phyloP scores from a whole-genome alignment of 2,797 vertebrate genomes.

The Triplophysa bombifrons region DNA sequence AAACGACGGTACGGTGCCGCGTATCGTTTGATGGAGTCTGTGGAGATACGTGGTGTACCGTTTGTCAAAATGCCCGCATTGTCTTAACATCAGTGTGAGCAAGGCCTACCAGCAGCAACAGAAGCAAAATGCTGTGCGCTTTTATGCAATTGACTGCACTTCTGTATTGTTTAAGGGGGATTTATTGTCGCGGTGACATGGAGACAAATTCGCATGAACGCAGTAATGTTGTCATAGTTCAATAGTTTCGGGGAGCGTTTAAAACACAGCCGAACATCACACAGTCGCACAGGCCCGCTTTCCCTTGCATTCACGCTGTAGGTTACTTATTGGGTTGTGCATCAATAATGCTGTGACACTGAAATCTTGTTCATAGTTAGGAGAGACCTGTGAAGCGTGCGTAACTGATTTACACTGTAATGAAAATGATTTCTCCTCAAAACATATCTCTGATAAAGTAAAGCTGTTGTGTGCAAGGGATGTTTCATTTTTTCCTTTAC shows the following conservation, averaged over 20 bases:
- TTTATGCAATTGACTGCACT: conserved; percentile 2
- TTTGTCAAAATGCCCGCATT: conserved; percentile 80
- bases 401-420: not conserved
- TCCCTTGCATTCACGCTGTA: not conserved
- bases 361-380: not conserved
- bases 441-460: too few relatives aligned
- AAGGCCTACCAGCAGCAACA: conserved; percentile 54
- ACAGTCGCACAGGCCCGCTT: conserved; percentile 20
- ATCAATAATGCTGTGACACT: not conserved
- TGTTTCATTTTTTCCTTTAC: not conserved
- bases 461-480: not conserved
- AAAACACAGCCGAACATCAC: not conserved
- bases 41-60: conserved; percentile 73
- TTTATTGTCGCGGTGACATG: not conserved
- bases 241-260: not conserved
- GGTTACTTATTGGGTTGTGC: not conserved
- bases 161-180: conserved; percentile 2
- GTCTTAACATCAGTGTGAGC: conserved; percentile 69
- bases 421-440: too few relatives aligned
- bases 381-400: not conserved
- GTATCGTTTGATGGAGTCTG: conserved; percentile 36
- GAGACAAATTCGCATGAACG: not conserved
- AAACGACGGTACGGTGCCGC: not conserved
- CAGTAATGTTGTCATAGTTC: not conserved
- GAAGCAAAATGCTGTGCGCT: conserved; percentile 21